phyloP scores from a whole-genome alignment of 1,140 invertebrate genomes.

The Calycopis cecrops region DNA sequence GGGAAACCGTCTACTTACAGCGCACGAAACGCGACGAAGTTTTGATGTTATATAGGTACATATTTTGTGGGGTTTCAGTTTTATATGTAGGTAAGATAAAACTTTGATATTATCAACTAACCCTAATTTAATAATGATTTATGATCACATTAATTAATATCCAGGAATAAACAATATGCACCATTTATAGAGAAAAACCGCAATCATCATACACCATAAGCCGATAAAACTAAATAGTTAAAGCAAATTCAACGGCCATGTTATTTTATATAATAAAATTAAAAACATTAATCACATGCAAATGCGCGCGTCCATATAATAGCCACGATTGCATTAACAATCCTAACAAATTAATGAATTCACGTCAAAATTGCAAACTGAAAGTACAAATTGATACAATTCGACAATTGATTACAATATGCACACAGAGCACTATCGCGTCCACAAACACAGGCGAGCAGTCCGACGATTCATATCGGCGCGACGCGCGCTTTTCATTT shows the following conservation, averaged over 20 bases:
- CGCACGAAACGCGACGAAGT: too few relatives aligned
- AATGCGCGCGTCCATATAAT: slow-evolving; percentile 22
- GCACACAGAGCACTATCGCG: slow-evolving; percentile 64
- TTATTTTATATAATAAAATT: slow-evolving; percentile 15
- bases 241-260: not conserved
- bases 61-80: too few relatives aligned
- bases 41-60: too few relatives aligned
- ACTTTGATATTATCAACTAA: too few relatives aligned
- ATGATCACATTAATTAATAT: too few relatives aligned
- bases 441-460: slow-evolving; percentile 69
- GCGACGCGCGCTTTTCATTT: slow-evolving; percentile 69
- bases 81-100: too few relatives aligned
- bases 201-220: not conserved
- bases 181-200: not conserved
- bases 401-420: slow-evolving; percentile 73
- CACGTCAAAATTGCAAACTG: slow-evolving; percentile 70
- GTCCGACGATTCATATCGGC: slow-evolving; percentile 68
- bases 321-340: slow-evolving; percentile 34
- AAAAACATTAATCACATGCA: slow-evolving; percentile 16
- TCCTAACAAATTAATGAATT: slow-evolving; percentile 64
- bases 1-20: too few relatives aligned
- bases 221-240: not conserved
- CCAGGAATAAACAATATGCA: too few relatives aligned
- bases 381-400: slow-evolving; percentile 69
- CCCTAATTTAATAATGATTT: too few relatives aligned